Evolutionary conservation across 2,797 vertebrate genomes (phyloP), one percentile per base, ranked within the genome.

Genomic region (Falco novaeseelandiae): DNA sequence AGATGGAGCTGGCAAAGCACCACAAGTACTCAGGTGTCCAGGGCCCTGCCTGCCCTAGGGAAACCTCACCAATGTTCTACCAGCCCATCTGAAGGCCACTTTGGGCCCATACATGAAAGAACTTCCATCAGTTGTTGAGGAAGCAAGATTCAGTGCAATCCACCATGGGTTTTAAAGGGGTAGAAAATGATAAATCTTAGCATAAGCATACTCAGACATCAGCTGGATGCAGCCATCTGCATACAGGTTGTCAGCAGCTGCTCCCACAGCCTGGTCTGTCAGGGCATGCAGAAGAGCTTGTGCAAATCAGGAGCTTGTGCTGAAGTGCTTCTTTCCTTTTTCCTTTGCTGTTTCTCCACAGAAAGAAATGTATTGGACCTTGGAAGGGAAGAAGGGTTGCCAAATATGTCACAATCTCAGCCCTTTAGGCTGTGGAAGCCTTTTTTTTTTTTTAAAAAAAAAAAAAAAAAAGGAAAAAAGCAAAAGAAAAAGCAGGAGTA

Each of bases 221-320:
- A 23, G 55, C 59, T 89, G 79, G 74, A 87, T 84, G 72, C 36
- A 83, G 57, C 65, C 89, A 78, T 80, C 89, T 93, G 84, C 59
- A 63, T n/a, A 30, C 55, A 52, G 25, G 38, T 55, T 80, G 63
- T 23, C 55, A 89, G 44, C 84, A 95, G 91, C 84, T 95, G 89
- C 38, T 87, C 16, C 44, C 29, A 23, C 57, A 61, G 83, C 61
- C 80, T 59, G 14, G 30, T 55, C 57, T 46, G 36, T 14, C 49
- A 36, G 27, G 72, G 71, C 48, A 12, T 2, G 5, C 38, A 80
- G 59, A 80, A 63, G 34, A 83, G 58, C 66, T n/a, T 22, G 25
- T 2, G 0, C n/a, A 25, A 71, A 55, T 14, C 21, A 4, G 36
- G 32, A 51, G 6, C 3, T 1, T 5, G 7, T 0, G 1, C 21